Evolutionary conservation across 92 coral and sea anemone genomes (phyloP).

Genomic region (Zoanthus sansibaricus): DNA sequence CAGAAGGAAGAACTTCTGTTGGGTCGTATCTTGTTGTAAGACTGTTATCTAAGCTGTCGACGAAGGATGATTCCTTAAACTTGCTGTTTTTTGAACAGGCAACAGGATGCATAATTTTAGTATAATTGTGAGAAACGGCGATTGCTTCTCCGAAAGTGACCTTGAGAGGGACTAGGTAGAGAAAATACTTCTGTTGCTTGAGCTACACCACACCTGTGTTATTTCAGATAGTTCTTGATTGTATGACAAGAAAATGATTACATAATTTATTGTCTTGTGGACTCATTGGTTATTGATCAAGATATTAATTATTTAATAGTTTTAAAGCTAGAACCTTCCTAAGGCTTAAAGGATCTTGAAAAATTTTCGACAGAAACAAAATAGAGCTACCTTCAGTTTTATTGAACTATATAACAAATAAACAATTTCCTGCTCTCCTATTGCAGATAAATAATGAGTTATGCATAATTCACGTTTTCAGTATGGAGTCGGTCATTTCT

Average conservation of each 20-base stretch:
- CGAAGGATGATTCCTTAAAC: background rate
- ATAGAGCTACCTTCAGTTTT: background rate
- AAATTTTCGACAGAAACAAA: background rate
- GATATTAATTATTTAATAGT: constrained; percentile 31
- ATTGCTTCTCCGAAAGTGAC: too few species aligned
- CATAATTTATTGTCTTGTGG: too few species aligned
- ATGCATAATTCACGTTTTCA: too few species aligned
- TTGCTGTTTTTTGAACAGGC: background rate
- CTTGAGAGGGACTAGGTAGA: too few species aligned
- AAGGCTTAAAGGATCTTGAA: background rate
- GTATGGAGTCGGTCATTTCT: background rate
- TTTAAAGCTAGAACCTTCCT: background rate
- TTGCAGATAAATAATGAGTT: background rate
- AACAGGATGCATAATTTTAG: background rate
- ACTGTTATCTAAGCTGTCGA: background rate
- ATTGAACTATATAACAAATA: background rate
- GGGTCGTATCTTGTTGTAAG: constrained; percentile 41
- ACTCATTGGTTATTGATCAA: constrained; percentile 17
- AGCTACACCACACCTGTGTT: too few species aligned
- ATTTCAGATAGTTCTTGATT: background rate
- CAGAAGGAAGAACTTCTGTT: constrained; percentile 55
- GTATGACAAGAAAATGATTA: background rate
- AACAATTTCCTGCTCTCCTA: background rate
- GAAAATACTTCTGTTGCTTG: too few species aligned
- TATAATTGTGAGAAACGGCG: too few species aligned